A percentile compares a stretch with the other conserved stretches of the same genome.
These are phyloP conservation scores for Thymelicus acteon DNA, from an alignment of 2,888 invertebrate genomes.

Conservation along the genomic window DNA sequence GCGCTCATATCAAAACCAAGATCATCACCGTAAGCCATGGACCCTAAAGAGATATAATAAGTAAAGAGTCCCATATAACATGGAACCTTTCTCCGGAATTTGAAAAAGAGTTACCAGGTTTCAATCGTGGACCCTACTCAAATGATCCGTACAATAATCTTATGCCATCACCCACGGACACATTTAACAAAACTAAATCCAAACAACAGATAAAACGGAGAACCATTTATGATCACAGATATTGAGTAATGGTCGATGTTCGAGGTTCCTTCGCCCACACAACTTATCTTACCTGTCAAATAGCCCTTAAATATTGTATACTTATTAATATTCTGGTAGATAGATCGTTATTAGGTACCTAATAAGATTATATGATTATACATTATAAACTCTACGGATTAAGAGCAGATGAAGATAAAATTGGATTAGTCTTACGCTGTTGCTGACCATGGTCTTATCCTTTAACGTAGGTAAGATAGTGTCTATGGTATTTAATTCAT, in stretches of 20 bases:
- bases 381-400: neutral
- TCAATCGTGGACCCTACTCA: too few species aligned
- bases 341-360: neutral
- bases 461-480: too few species aligned
- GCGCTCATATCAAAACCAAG: too few species aligned
- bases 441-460: neutral
- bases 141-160: neutral
- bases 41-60: too few species aligned
- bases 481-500: too few species aligned
- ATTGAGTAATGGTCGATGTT: conserved; percentile 24
- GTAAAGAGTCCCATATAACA: too few species aligned
- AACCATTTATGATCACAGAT: conserved; percentile 19
- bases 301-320: conserved; percentile 20
- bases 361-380: conserved; percentile 19
- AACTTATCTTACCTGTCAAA: conserved; percentile 20
- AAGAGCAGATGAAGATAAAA: neutral
- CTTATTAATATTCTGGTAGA: neutral
- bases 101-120: too few species aligned
- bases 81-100: too few species aligned
- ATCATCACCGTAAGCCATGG: too few species aligned
- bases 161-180: neutral
- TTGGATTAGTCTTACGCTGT: neutral
- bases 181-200: conserved; percentile 3
- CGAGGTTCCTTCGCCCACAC: conserved; percentile 14
- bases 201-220: conserved; percentile 4